phyloP scores from a whole-genome alignment of 53 echinoderm and acorn worm genomes.

The Patiria pectinifera region DNA sequence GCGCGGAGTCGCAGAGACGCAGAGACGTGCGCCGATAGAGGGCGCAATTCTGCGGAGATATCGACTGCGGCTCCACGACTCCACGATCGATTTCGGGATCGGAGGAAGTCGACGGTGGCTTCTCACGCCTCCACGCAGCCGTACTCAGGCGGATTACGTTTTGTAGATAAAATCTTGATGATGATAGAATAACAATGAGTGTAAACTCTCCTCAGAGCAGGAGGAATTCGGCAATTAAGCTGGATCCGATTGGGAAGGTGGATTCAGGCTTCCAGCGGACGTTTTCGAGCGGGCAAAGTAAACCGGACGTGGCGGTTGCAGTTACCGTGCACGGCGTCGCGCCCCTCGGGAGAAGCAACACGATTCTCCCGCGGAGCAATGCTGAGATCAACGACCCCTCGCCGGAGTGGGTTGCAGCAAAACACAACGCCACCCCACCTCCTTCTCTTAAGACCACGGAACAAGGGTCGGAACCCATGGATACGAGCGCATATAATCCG shows the following conservation, averaged over 20 bases:
- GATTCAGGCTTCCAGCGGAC: background rate
- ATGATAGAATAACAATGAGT: conserved; percentile 30
- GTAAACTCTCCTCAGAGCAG: conserved; percentile 4
- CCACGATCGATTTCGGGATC: no score
- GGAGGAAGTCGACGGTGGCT: no score
- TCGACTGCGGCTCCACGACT: no score
- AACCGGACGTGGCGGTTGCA: background rate
- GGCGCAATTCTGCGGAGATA: no score
- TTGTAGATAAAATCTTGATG: background rate
- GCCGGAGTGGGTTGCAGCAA: conserved; percentile 42
- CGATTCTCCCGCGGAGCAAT: background rate
- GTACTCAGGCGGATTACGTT: no score
- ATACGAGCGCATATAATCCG: background rate
- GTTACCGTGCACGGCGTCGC: background rate
- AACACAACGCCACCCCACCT: conserved; percentile 41
- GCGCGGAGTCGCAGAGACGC: no score
- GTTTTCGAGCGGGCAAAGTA: background rate
- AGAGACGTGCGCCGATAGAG: no score
- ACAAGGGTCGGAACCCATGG: background rate
- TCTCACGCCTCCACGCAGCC: no score
- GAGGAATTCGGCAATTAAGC: conserved; percentile 12
- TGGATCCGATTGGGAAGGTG: conserved; percentile 23
- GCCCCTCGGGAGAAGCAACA: background rate
- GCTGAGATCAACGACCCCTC: background rate
- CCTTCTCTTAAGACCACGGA: background rate